These are phyloP conservation scores for Myrmophylax atrothorax DNA, from an alignment of 2,113 vertebrate species.

Conservation along the genomic window DNA sequence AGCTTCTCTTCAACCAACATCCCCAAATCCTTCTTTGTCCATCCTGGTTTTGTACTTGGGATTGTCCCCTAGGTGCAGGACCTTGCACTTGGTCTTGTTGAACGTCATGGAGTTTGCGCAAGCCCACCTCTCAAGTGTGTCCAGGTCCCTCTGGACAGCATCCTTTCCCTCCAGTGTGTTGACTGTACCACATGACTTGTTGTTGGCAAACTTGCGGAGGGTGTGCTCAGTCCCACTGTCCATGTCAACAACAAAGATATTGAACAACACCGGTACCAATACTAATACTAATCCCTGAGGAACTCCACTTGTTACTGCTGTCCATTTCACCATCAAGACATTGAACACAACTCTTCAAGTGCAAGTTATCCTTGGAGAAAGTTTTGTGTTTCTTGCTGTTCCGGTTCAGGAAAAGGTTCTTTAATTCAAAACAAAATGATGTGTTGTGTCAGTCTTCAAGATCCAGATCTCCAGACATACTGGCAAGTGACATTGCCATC, in stretches of 20 bases:
- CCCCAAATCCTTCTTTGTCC: neutral
- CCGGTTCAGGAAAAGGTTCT: neutral
- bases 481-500: neutral
- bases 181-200: too few relatives aligned
- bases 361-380: neutral
- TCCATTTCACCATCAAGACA: neutral
- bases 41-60: neutral
- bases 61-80: neutral
- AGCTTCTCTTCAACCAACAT: neutral
- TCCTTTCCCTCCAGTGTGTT: neutral
- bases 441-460: neutral
- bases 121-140: neutral
- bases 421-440: neutral
- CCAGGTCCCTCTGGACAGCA: neutral
- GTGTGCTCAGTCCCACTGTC: neutral
- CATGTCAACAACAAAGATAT: accelerated
- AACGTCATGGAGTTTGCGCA: neutral
- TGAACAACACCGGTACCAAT: neutral
- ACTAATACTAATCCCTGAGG: neutral
- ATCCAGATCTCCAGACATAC: neutral
- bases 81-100: neutral
- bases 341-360: neutral
- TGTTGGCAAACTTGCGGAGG: neutral
- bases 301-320: neutral
- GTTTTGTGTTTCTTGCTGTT: neutral